phyloP scores from a whole-genome alignment of 2,797 vertebrate species.

The Danio kyathit region DNA sequence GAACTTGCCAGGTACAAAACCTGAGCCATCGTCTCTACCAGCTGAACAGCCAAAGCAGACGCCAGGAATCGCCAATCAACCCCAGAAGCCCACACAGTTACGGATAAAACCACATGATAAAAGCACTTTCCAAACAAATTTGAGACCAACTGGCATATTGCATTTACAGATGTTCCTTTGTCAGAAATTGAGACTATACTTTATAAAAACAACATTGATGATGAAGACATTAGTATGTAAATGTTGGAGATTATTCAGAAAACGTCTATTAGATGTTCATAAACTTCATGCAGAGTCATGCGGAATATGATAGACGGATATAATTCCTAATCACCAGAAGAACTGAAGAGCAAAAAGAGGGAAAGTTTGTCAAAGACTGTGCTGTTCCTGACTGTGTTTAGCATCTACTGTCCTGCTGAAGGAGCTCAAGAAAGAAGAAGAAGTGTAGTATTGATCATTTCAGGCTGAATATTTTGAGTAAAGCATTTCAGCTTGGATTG shows the following conservation, averaged over 20 bases:
- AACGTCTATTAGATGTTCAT: background rate
- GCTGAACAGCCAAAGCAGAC: constrained; percentile 82
- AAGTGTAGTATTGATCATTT: background rate
- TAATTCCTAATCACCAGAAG: background rate
- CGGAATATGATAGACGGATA: background rate
- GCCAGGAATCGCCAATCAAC: constrained; percentile 84
- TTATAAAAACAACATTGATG: no score
- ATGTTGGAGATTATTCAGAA: background rate
- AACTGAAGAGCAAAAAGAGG: background rate
- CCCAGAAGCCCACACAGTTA: constrained; percentile 90
- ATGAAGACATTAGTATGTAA: background rate
- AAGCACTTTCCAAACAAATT: constrained; percentile 8
- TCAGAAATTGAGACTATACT: background rate
- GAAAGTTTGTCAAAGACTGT: background rate
- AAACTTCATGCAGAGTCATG: background rate
- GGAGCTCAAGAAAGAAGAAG: background rate
- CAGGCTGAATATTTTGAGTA: background rate
- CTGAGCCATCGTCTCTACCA: constrained; percentile 91
- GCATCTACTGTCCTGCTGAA: background rate
- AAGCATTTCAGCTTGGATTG: background rate
- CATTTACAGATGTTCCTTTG: background rate
- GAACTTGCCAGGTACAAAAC: constrained; percentile 94
- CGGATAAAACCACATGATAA: background rate
- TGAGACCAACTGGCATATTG: background rate
- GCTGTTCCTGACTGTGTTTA: background rate